These are phyloP conservation scores for Arrhopalites spinosus DNA, from an alignment of 2,888 invertebrate genomes.

Conservation along the genomic window DNA sequence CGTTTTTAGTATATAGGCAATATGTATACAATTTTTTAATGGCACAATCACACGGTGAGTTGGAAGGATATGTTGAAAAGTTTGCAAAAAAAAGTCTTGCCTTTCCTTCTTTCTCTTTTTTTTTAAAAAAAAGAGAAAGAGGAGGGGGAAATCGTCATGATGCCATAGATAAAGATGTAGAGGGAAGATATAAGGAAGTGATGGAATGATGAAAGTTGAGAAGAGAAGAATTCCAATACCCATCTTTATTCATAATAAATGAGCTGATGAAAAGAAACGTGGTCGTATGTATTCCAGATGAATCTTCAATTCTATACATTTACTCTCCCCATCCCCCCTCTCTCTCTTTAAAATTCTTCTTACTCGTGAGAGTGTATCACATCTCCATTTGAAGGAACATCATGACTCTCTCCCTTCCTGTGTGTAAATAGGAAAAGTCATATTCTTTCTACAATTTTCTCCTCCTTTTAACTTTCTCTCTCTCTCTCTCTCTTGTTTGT, in stretches of 20 bases:
- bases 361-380: background rate
- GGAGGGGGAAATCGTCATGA: background rate
- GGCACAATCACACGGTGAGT: no score
- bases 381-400: background rate
- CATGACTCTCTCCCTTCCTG: background rate
- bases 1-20: background rate
- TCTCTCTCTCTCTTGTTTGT: background rate
- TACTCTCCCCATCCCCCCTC: background rate
- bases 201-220: conserved; percentile 20
- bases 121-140: no score
- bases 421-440: background rate
- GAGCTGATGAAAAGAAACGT: conserved; percentile 22
- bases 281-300: conserved; percentile 30
- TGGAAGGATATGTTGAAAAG: background rate
- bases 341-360: background rate
- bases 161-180: background rate
- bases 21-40: no score
- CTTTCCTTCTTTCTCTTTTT: no score
- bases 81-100: no score
- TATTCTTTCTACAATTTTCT: no score
- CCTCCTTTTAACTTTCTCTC: conserved; percentile 1
- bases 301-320: background rate
- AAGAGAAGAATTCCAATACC: conserved; percentile 25
- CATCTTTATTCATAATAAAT: conserved; percentile 38
- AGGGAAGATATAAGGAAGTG: background rate